Base-by-base conservation (phyloP, 2,888 invertebrate genomes). In the Tetragonula carbonaria region DNA sequence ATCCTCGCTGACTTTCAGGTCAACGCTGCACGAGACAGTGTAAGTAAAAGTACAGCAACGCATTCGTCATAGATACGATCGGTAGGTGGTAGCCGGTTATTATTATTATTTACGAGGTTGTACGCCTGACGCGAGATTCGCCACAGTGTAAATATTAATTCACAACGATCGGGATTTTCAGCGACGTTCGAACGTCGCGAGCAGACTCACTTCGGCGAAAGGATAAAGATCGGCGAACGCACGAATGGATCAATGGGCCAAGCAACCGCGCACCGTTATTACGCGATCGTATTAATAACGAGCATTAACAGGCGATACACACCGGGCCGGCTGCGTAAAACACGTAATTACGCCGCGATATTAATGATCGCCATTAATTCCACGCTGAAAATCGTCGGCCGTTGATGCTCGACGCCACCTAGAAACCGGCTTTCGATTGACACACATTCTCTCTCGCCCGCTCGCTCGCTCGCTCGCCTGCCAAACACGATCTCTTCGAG, bases 361-460 rank as follows among this genome's bases (percentile, higher is more conserved):
- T 85, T 85, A 84, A 85, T 62, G 77, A 77, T 76, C 57, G 16
- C 71, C 76, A 63, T 84, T 74, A 74, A 84, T 80, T 80, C 77
- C 74, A 74, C 63, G 74, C 28, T 77, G 80, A 80, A 78, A 75
- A 84, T 84, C 74, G 71, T 57, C 51, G 67, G 82, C 57, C 67
- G 76, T 21, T 63, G 85, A 80, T 80, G 84, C 59, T 70, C 70
- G 74, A 71, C 75, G 80, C 82, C 82, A 84, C 65, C 79, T 82
- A 79, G 87, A 85, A 88, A 87, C 87, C 87, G 85, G 85, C 88
- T 88, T 87, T 85, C 87, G 75, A 88, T 85, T 84, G 89, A 80
- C 87, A 88, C 82, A 88, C 83, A 88, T 88, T 83, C 82, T 71
- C 21, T 33, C 66, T 59, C 66, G 66, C 55, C 23, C 59, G 71